Evolutionary conservation across 2,113 vertebrate genomes (phyloP), one percentile per base, ranked within the genome.

Genomic region (Rana temporaria): DNA sequence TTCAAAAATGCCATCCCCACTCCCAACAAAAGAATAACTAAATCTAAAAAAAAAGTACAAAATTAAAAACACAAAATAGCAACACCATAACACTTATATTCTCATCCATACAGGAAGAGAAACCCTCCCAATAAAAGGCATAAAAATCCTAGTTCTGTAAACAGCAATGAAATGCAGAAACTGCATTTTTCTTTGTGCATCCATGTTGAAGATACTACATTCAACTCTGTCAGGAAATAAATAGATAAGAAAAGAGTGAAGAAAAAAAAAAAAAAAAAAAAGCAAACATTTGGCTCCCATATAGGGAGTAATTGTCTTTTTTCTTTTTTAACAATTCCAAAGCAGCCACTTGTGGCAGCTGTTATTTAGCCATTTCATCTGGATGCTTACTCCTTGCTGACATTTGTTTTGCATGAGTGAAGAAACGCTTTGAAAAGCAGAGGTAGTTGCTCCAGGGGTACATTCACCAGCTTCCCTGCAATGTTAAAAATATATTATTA

Each of bases 201-300:
- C 81, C 89, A 93, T 95, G 96, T 96, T 96, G 96, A 96, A 97
- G 96, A 96, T 96, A 94, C 98, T 99, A 99, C 97, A 99, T 99
- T 99, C 98, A 99, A 97, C 98, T 99, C 97, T 98, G 98, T 99
- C 98, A 95, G 97, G 97, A 98, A 99, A 99, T 99, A 99, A 99
- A 99, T 99, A 99, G 93, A 97, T 95, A 96, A 91, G 92, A 94
- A 94, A 94, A 86, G 90, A 91, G 90, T 89, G 85, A 87, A 88
- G 90, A 93, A 92, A 92, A 90, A 92, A 93, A 92, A 92, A 92
- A 90, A 92, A 93, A 92, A 92, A 86, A 87, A 90, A 92, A 92
- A 57, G 11, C 20, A 30, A 30, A 4, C 19, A 20, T 73, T 52
- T 85, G 85, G 92, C 86, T 87, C 83, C 85, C 85, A 79, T 77